A percentile compares a stretch with the other conserved stretches of the same genome.
phyloP scores from a whole-genome alignment of 23 tunicate genomes.

The Styela plicata region DNA sequence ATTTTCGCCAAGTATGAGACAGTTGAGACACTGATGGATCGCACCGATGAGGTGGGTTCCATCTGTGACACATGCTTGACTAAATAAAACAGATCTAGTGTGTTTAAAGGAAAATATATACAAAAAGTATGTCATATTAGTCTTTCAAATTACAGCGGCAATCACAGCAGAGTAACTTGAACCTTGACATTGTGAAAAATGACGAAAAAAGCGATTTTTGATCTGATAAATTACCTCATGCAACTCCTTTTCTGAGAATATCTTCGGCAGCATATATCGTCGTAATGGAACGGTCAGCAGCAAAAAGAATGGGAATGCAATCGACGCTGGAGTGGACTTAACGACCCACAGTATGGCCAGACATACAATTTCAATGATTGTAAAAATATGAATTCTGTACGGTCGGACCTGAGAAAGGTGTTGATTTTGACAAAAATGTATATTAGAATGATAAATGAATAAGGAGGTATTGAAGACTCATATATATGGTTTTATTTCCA shows the following conservation, averaged over 20 bases:
- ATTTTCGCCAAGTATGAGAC: too few species aligned
- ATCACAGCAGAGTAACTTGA: background rate
- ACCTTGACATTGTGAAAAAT: background rate
- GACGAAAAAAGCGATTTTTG: background rate
- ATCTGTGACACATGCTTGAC: too few species aligned
- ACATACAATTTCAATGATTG: slow-evolving; percentile 71
- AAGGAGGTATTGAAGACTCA: too few species aligned
- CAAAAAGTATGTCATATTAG: background rate
- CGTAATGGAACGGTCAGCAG: slow-evolving; percentile 88
- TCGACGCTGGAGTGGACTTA: slow-evolving; percentile 77
- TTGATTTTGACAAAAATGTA: too few species aligned
- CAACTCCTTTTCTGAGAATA: slow-evolving; percentile 82
- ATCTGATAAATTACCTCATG: slow-evolving; percentile 51
- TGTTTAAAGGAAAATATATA: too few species aligned
- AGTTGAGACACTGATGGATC: too few species aligned
- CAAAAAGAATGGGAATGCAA: slow-evolving; percentile 97
- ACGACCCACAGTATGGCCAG: slow-evolving; percentile 89
- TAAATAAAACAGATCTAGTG: too few species aligned
- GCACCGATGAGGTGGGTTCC: too few species aligned
- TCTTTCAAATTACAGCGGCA: background rate
- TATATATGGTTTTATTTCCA: too few species aligned
- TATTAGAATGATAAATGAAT: too few species aligned
- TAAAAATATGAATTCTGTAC: slow-evolving; percentile 81
- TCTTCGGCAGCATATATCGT: slow-evolving; percentile 62
- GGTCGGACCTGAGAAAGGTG: slow-evolving; percentile 64